Conservation (phyloP, 2,888 invertebrate genomes). For the Dasysyrphus albostriatus region DNA sequence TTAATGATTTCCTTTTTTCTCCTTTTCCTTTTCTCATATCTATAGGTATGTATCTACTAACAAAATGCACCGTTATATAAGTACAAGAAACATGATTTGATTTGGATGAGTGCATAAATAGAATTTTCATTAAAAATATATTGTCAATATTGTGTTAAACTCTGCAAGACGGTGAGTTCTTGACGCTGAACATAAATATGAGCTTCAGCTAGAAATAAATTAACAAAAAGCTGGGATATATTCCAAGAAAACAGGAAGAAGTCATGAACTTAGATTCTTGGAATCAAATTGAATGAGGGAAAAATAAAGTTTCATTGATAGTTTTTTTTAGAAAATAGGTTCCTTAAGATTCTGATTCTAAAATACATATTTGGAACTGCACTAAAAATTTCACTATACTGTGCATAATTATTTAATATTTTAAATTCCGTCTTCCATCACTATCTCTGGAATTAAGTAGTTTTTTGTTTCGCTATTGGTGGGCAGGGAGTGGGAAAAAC, state of each 20-base stretch:
- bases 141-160: conserved; percentile 68
- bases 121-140: conserved; percentile 69
- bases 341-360: not conserved
- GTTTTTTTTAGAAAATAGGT: not conserved
- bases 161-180: conserved; percentile 44
- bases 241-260: not conserved
- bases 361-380: not conserved
- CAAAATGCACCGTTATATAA: conserved; percentile 60
- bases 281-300: not conserved
- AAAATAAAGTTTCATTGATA: not conserved
- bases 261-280: not conserved
- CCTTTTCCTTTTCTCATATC: conserved; percentile 9
- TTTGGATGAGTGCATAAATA: conserved; percentile 61
- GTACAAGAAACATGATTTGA: conserved; percentile 62
- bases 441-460: too few relatives aligned
- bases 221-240: not conserved
- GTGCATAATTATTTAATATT: too few relatives aligned
- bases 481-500: too few relatives aligned
- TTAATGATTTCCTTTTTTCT: conserved; percentile 54
- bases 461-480: too few relatives aligned
- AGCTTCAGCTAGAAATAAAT: not conserved
- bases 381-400: too few relatives aligned
- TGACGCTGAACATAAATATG: conserved; percentile 4
- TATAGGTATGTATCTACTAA: not conserved
- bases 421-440: too few relatives aligned